A percentile compares a stretch with the other conserved stretches of the same genome.
These are phyloP conservation scores for Rhinogobius similis DNA, from an alignment of 2,113 vertebrate genomes.

Conservation along the genomic window DNA sequence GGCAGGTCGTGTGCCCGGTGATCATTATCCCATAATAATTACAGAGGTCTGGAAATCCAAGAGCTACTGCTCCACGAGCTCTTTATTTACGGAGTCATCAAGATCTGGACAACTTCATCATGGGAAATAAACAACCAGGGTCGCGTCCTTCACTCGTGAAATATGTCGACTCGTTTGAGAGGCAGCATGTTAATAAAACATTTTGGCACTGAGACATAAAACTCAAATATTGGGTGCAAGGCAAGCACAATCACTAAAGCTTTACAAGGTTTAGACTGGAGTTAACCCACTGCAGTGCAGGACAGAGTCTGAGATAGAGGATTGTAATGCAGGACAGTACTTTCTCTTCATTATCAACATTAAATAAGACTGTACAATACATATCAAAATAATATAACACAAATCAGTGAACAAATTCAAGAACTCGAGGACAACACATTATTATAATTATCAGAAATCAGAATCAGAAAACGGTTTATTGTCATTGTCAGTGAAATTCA, in stretches of 20 bases:
- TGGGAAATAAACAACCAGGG: conserved; percentile 83
- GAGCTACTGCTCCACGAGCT: conserved; percentile 60
- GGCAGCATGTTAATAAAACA: conserved; percentile 72
- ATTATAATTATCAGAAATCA: no score
- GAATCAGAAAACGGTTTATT: no score
- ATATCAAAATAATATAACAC: no score
- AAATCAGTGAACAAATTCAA: no score
- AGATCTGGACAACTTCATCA: conserved; percentile 84
- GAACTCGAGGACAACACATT: no score
- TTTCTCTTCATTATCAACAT: not conserved
- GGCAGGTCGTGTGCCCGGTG: conserved; percentile 20
- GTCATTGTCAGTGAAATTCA: no score
- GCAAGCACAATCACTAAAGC: conserved; percentile 45
- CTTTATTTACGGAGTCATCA: conserved; percentile 87
- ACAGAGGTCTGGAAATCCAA: conserved; percentile 46
- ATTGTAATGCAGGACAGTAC: not conserved
- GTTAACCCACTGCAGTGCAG: conserved; percentile 3
- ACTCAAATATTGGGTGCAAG: conserved; percentile 56
- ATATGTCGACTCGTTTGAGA: conserved; percentile 73
- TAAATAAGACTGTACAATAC: not conserved
- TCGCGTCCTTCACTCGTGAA: conserved; percentile 85
- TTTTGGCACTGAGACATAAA: conserved; percentile 71
- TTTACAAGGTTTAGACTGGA: conserved; percentile 41
- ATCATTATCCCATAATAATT: conserved; percentile 63
- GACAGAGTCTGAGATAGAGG: not conserved